Evolutionary conservation across 2,888 invertebrate species (phyloP).

Genomic region (Uropetala carovei): DNA sequence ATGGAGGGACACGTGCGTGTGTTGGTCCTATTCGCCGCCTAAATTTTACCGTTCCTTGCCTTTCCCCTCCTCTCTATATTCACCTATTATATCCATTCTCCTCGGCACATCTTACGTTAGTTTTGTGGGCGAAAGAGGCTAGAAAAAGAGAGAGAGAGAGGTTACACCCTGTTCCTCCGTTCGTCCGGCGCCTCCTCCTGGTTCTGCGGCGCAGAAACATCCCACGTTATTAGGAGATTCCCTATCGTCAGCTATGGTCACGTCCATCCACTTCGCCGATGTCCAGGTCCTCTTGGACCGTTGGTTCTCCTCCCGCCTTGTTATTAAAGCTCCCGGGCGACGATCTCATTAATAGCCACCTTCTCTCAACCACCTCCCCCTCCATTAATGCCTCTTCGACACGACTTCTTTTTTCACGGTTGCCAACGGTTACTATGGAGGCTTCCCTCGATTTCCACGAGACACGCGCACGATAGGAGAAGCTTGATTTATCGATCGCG

Average conservation of each 20-base stretch:
- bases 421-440: neutral
- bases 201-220: no score
- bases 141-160: no score
- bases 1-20: neutral
- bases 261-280: neutral
- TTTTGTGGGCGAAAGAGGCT: no score
- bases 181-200: neutral
- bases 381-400: constrained; percentile 40
- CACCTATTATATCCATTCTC: no score
- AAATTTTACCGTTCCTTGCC: neutral
- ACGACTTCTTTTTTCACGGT: neutral
- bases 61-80: neutral
- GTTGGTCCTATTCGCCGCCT: neutral
- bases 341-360: constrained; percentile 35
- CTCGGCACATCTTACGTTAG: no score
- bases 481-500: neutral
- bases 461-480: neutral
- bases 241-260: neutral
- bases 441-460: neutral
- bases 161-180: neutral
- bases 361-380: neutral
- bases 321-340: constrained; percentile 42
- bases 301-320: constrained; percentile 33
- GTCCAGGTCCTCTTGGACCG: neutral
- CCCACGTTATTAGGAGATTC: neutral